Percentiles rank a stretch among this genome's conserved stretches.
phyloP scores from a whole-genome alignment of 2,797 vertebrate genomes.

The Peromyscus aztecus region DNA sequence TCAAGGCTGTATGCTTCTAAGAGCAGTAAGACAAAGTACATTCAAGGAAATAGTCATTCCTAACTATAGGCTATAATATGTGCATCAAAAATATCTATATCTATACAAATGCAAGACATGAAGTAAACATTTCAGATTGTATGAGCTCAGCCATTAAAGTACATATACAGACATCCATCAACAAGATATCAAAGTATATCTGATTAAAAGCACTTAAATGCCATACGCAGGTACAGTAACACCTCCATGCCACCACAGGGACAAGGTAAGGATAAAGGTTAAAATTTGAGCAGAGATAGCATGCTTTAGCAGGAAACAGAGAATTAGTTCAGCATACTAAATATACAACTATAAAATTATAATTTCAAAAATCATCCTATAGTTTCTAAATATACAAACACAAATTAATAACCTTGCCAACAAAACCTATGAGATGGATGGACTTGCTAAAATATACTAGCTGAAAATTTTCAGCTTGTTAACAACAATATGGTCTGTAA shows the following conservation, averaged over 20 bases:
- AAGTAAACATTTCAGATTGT: not conserved
- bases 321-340: not conserved
- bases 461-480: not conserved
- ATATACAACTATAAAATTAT: not conserved
- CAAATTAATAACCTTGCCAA: not conserved
- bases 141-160: not conserved
- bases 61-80: not conserved
- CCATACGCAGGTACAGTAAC: not conserved
- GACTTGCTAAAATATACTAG: not conserved
- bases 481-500: not conserved
- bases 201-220: not conserved
- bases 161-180: not conserved
- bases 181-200: not conserved
- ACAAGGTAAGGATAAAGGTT: not conserved
- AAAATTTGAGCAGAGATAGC: not conserved
- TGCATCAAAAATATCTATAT: not conserved
- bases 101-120: not conserved
- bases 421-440: not conserved
- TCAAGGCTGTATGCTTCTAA: not conserved
- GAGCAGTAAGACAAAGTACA: not conserved
- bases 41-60: not conserved
- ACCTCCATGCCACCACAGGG: not conserved
- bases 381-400: not conserved
- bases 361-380: not conserved
- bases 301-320: not conserved